Evolutionary conservation across 1,140 invertebrate species (phyloP).

Genomic region (Panagrolaimus sp.): DNA sequence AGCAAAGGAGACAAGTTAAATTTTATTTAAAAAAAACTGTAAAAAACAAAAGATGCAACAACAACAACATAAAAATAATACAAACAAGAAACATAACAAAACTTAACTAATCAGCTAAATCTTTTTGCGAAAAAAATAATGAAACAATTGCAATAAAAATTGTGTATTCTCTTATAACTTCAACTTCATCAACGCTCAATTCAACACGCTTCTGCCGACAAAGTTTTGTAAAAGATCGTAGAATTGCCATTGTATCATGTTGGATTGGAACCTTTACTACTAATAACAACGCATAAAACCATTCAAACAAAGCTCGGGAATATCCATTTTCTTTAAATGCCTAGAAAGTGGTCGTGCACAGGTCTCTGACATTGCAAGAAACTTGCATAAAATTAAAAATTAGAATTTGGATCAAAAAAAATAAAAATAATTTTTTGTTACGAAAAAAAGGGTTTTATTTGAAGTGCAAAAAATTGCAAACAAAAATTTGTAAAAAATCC

Average conservation of each 20-base stretch:
- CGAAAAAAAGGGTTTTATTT: too few species aligned
- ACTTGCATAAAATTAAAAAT: too few species aligned
- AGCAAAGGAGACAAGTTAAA: background rate
- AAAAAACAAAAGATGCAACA: background rate
- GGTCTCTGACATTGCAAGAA: too few species aligned
- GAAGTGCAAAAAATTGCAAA: too few species aligned
- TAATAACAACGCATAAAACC: constrained; percentile 36
- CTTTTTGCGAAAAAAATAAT: constrained; percentile 33
- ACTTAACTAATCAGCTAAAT: constrained; percentile 30
- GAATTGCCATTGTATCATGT: constrained; percentile 25
- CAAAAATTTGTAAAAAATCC: too few species aligned
- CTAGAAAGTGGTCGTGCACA: constrained; percentile 14
- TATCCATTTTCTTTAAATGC: constrained; percentile 34
- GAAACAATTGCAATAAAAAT: constrained; percentile 39
- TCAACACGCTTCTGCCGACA: constrained; percentile 28
- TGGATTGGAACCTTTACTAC: constrained; percentile 38
- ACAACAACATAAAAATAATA: background rate
- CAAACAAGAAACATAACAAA: background rate
- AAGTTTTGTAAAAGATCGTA: constrained; percentile 32
- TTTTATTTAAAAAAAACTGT: background rate
- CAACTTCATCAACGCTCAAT: constrained; percentile 28
- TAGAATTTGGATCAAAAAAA: too few species aligned
- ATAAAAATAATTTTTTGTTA: too few species aligned
- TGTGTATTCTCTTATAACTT: constrained; percentile 32
- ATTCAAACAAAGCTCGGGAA: constrained; percentile 34